Base-by-base conservation (phyloP, 2,888 invertebrate species). In the Pristionchus exspectatus region DNA sequence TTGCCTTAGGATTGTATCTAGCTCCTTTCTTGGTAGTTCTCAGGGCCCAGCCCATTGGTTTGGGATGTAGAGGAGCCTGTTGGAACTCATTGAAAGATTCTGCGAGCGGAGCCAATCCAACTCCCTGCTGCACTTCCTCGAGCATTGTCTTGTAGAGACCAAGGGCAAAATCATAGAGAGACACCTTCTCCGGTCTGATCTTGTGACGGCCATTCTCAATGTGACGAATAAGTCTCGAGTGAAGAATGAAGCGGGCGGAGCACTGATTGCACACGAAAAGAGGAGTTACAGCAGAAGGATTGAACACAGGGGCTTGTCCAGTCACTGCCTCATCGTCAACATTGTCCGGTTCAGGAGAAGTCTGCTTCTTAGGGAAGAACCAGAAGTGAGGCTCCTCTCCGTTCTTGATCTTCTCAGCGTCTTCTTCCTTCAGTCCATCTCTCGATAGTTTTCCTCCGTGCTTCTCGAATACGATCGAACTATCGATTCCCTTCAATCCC, bases 101-200 rank as follows among this genome's bases (percentile, higher is more conserved):
- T 7, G 38, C 77, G 14, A 81, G 77, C 5, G 77, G 77, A 12
- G 44, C 44, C 21, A 81, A 44, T 81, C 77, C 77, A 24, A 81
- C 77, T 81, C 77, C 77, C 24, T 81, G 38, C 12, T 38, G 38
- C 38, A 81, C 38, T 38, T 81, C 44, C 44, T 81, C 77, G 12
- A 81, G 24, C 77, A 81, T 81, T 81, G 44, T 14, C 44, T 81
- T 81, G 77, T 38, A 81, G 14, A 81, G 77, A 21, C 50, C 44
- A 44, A 81, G 77, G 14, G 77, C 77, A 44, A 38, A 30, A 30
- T 69, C 69, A 24, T n/a, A n/a, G n/a, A n/a, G n/a, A n/a, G n/a
- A n/a, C n/a, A n/a, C n/a, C n/a, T n/a, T n/a, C n/a, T n/a, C n/a
- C n/a, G n/a, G n/a, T n/a, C n/a, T n/a, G n/a, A n/a, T n/a, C n/a